Evolutionary conservation across 2,888 invertebrate genomes (phyloP).

Genomic region (Athalia rosae): DNA sequence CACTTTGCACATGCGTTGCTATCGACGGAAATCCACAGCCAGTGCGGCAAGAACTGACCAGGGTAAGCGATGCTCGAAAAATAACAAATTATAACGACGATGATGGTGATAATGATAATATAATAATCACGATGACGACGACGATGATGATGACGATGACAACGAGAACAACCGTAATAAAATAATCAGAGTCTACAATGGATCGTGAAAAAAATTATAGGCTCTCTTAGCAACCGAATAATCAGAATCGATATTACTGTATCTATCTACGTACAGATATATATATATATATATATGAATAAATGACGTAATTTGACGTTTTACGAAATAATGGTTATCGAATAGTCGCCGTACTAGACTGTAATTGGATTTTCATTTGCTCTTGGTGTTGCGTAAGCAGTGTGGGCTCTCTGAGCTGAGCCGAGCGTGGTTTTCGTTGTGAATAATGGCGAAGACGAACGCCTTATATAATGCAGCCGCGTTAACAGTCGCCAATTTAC

Average conservation of each 20-base stretch:
- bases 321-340: constrained; percentile 5
- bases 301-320: not conserved
- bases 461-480: constrained; percentile 35
- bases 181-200: constrained; percentile 14
- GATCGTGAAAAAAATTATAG: not conserved
- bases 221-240: no score
- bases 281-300: not conserved
- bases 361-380: constrained; percentile 41
- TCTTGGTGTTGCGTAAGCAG: constrained; percentile 25
- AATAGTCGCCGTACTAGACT: constrained; percentile 13
- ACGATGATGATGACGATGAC: not conserved
- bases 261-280: no score
- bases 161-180: not conserved
- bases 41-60: constrained; percentile 75
- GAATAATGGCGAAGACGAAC: constrained; percentile 11
- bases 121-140: not conserved
- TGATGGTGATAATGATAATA: not conserved
- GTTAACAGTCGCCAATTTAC: constrained; percentile 15
- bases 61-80: constrained; percentile 68
- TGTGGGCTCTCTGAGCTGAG: not conserved
- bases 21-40: constrained; percentile 75
- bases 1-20: constrained; percentile 77
- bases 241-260: no score
- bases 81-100: not conserved
- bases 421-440: not conserved